Conservation (phyloP, 2,113 vertebrate species). For the Prunella himalayana region DNA sequence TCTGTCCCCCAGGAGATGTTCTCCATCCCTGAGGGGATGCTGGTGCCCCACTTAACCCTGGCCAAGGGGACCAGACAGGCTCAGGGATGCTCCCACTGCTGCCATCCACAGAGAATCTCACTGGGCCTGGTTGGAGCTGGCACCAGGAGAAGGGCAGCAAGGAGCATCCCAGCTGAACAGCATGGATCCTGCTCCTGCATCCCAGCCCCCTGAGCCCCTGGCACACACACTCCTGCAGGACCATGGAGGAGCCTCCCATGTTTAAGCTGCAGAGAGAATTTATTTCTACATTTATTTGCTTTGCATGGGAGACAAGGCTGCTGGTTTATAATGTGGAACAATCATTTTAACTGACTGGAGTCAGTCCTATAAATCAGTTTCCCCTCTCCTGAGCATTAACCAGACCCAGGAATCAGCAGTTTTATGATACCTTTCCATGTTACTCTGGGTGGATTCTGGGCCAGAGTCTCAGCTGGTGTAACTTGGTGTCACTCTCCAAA, state of each 20-base stretch:
- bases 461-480: not conserved
- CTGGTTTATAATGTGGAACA: not conserved
- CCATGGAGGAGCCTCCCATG: not conserved
- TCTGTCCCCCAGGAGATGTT: not conserved
- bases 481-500: not conserved
- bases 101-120: not conserved
- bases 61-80: not conserved
- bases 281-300: not conserved
- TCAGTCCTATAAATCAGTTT: not conserved
- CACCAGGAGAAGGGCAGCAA: not conserved
- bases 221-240: fast-evolving
- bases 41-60: no score
- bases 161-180: fast-evolving
- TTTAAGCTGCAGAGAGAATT: not conserved
- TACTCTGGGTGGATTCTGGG: not conserved
- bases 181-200: not conserved
- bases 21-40: not conserved
- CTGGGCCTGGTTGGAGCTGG: fast-evolving
- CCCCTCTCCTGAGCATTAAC: not conserved
- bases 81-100: not conserved
- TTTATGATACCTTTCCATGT: not conserved
- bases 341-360: not conserved
- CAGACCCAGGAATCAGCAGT: not conserved
- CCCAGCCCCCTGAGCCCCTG: fast-evolving
- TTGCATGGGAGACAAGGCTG: not conserved